Base-by-base conservation (phyloP, 2,888 invertebrate genomes). In the Trachelus iudaicus region DNA sequence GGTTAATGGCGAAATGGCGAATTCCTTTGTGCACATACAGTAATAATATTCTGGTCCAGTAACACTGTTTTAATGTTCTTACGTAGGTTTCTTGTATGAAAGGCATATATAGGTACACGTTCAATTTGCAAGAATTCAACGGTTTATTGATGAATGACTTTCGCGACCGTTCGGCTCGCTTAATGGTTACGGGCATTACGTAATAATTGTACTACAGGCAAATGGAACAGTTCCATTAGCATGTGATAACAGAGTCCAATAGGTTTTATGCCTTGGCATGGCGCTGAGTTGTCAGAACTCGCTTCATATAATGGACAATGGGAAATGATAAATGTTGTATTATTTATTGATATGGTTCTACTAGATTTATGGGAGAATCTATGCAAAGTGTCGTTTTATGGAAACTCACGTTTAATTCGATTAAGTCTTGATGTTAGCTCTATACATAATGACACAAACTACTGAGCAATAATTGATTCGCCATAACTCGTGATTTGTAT, bases 191-290 rank as follows among this genome's bases (percentile, higher is more conserved):
- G 33, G 71, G 71, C 34, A 23, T 71, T 71, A 34, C 71, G 33
- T 34, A 71, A 71, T 71, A 71, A 77, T 82, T 80, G 79, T 79
- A 79, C 81, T 81, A 80, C 78, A 68, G 79, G 80, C 77, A 80
- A 76, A 77, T 79, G 76, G 81, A 77, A 82, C 81, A 83, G 79
- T 78, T 77, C 76, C 81, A 80, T 82, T 79, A 82, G 77, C 77
- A 56, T 56, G 79, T 77, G 83, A 83, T 83, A 83, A 77, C 12
- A 11, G 71, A 31, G 31, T 23, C 33, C 15, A 9, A 13, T 31
- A 0, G 33, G 9, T 34, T 15, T 71, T 71, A 31, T 71, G 71
- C 1, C 31, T 71, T 31, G 71, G 71, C 31, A 13, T 31, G 71
- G 31, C 9, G 71, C 71, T n/a, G 71, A 15, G 4, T 15, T 71